These are phyloP conservation scores for Spermophilus dauricus DNA, from an alignment of 2,113 vertebrate species.

Conservation along the genomic window DNA sequence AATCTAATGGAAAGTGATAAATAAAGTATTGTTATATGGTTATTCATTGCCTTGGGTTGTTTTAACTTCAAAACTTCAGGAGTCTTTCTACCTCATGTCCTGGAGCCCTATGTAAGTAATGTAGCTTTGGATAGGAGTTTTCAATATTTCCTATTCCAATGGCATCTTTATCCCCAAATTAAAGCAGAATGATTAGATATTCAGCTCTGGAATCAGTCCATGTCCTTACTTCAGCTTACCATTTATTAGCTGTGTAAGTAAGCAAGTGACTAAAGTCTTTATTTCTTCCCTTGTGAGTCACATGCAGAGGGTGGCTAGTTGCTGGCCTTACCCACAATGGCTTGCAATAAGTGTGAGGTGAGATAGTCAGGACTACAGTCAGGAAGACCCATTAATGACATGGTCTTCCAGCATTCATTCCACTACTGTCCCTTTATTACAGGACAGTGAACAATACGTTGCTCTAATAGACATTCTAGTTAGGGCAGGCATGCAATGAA, in stretches of 20 bases:
- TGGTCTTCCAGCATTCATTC: not conserved
- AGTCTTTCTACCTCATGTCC: not conserved
- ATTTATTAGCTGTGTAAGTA: not conserved
- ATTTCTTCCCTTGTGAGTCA: not conserved
- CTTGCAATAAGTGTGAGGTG: not conserved
- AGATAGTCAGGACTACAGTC: not conserved
- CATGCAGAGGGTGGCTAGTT: not conserved
- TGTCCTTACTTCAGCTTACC: not conserved
- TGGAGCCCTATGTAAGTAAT: not conserved
- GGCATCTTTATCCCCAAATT: not conserved
- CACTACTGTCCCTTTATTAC: not conserved
- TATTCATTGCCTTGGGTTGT: not conserved
- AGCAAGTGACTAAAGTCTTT: not conserved
- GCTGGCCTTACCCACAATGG: not conserved
- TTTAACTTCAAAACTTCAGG: not conserved
- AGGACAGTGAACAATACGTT: not conserved
- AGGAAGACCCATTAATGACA: not conserved
- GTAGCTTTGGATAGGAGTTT: not conserved
- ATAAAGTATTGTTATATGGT: not conserved
- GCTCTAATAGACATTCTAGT: not conserved
- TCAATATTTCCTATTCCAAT: not conserved
- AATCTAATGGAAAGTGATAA: not conserved
- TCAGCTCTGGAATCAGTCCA: not conserved
- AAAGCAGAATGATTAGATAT: not conserved
- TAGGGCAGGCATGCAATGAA: not conserved